phyloP scores from a whole-genome alignment of 2,113 vertebrate genomes.

The Panthera uncia region DNA sequence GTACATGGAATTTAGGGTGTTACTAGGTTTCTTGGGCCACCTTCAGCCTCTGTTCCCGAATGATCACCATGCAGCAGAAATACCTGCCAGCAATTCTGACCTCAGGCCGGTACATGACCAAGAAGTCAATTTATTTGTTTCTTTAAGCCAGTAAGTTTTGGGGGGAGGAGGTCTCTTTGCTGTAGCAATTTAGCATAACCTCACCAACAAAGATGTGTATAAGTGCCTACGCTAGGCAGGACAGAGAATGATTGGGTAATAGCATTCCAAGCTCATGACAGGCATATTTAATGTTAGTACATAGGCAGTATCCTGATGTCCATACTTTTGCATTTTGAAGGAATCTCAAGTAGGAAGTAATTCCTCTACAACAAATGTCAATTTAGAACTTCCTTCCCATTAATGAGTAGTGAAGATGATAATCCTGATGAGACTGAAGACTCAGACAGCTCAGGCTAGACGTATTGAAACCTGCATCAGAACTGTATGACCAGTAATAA shows the following conservation, averaged over 20 bases:
- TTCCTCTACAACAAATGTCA: neutral
- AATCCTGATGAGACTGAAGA: neutral
- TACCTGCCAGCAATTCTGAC: neutral
- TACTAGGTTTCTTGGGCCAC: neutral
- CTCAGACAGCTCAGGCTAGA: neutral
- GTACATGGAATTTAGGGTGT: neutral
- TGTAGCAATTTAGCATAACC: neutral
- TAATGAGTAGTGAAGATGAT: neutral
- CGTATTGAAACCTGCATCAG: neutral
- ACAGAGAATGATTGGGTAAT: neutral
- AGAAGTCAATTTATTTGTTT: neutral
- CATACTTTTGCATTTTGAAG: neutral
- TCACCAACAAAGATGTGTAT: neutral
- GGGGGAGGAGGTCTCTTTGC: neutral
- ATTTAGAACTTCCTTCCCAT: neutral
- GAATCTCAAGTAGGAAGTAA: neutral
- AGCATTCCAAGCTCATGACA: neutral
- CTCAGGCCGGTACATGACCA: neutral
- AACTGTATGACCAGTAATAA: neutral
- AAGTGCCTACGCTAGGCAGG: neutral
- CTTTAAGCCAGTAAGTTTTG: neutral
- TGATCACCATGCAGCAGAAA: neutral
- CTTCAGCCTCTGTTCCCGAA: neutral
- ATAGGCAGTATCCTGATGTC: neutral
- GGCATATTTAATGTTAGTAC: neutral